Base-by-base conservation (phyloP, 2,797 vertebrate species). In the Sparus aurata region DNA sequence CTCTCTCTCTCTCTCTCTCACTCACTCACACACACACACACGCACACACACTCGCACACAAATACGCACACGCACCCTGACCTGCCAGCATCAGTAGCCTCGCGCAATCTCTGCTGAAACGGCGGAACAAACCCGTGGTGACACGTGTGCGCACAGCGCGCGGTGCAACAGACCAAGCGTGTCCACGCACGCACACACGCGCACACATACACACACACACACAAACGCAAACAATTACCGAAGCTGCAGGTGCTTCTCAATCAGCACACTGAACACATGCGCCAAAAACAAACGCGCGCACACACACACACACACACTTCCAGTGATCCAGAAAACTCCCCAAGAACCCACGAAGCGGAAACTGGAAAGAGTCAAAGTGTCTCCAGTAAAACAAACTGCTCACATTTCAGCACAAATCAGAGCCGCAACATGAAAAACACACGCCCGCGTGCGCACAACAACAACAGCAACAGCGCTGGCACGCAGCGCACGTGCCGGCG, bases 81-180 rank as follows among this genome's bases (percentile, higher is more conserved):
- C 84, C 89, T 87, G 89, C 80, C 89, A 88, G 77, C 89, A 87
- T 87, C 84, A 88, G 87, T 82, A 82, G 85, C 84, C 89, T 86
- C 83, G 60, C 84, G 80, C 86, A 68, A 45, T 72, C 68, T 61
- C 79, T 58, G 77, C 85, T 82, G 88, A 90, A 84, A 67, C 87
- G 60, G 88, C 85, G 81, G 86, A 92, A 91, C 88, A 86, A 90
- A 92, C 88, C 86, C 20, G 73, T 52, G 73, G 52, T 85, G 91
- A 91, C 93, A 93, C 87, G 77, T 89, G 86, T 85, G 91, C 85
- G 87, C 88, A 89, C 30, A 12, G 89, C 79, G 87, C 81, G 78
- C 85, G n/a, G 66, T 62, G 86, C 77, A 88, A 38, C 85, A 80
- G 50, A 64, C 69, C 79, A 41, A 45, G 73, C 83, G 60, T 67